Conservation (phyloP, 2,113 vertebrate genomes). For the Mobula hypostoma region DNA sequence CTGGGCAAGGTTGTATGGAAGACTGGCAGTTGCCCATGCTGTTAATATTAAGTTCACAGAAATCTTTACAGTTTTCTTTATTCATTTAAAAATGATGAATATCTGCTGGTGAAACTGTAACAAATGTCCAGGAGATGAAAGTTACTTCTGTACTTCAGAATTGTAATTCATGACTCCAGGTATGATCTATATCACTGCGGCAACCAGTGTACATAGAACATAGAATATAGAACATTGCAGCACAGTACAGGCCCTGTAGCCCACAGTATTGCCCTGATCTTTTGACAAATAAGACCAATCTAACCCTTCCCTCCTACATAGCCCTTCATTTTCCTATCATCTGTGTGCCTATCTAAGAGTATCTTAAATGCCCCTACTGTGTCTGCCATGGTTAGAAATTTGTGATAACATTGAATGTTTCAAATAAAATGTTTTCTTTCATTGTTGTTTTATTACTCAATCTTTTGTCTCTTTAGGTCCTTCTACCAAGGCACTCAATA, state of each 20-base stretch:
- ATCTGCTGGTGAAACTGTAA: background rate
- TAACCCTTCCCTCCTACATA: too few relatives aligned
- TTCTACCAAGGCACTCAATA: constrained; percentile 82
- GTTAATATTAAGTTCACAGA: background rate
- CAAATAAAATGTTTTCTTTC: background rate
- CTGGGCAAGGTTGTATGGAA: too few relatives aligned
- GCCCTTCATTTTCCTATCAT: too few relatives aligned
- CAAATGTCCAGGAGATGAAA: background rate
- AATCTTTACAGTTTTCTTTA: background rate
- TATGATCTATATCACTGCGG: background rate
- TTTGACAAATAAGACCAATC: too few relatives aligned
- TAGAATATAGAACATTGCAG: too few relatives aligned
- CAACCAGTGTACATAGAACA: too few relatives aligned
- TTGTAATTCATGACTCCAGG: background rate
- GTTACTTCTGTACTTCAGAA: too few relatives aligned
- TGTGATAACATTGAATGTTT: background rate
- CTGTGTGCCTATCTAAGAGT: too few relatives aligned
- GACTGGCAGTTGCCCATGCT: too few relatives aligned
- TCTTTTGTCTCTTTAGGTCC: constrained; percentile 61
- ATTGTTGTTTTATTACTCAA: background rate
- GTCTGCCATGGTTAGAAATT: background rate
- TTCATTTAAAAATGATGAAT: background rate
- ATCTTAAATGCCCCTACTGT: too few relatives aligned
- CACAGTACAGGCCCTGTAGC: too few relatives aligned
- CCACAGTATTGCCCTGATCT: too few relatives aligned